These are phyloP conservation scores for Calliopum simillimum DNA, from an alignment of 2,888 invertebrate genomes.

Conservation along the genomic window DNA sequence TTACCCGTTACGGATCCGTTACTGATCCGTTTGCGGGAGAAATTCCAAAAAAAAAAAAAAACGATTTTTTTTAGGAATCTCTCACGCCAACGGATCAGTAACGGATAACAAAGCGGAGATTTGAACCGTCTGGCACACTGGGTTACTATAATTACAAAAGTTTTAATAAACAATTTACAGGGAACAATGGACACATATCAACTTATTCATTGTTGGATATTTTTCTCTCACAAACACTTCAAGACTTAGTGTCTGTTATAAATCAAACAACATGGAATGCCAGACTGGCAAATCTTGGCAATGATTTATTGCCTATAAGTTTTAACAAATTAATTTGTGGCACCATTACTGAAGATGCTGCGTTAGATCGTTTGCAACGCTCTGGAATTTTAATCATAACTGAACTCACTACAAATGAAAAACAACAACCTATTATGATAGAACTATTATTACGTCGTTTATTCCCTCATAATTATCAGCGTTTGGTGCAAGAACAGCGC, in stretches of 20 bases:
- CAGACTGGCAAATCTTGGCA: constrained; percentile 16
- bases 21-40: too few relatives aligned
- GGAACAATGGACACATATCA: constrained; percentile 70
- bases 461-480: constrained; percentile 15
- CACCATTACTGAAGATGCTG: constrained; percentile 15
- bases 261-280: constrained; percentile 30
- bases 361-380: constrained; percentile 37
- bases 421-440: constrained; percentile 33
- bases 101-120: too few relatives aligned
- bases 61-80: too few relatives aligned
- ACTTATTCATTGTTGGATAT: constrained; percentile 62
- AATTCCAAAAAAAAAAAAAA: too few relatives aligned
- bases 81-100: too few relatives aligned
- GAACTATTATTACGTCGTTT: constrained; percentile 36
- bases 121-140: too few relatives aligned
- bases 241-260: too few relatives aligned
- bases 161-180: constrained; percentile 57
- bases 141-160: neutral
- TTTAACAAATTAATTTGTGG: constrained; percentile 34
- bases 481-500: constrained; percentile 22
- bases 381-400: constrained; percentile 36
- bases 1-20: too few relatives aligned
- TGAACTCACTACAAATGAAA: constrained; percentile 27
- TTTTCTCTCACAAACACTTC: neutral
- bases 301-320: constrained; percentile 29